A percentile compares a stretch with the other conserved stretches of the same genome.
Evolutionary conservation across 2,888 invertebrate species (phyloP).

Genomic region (Bursaphelenchus okinawaensis): DNA sequence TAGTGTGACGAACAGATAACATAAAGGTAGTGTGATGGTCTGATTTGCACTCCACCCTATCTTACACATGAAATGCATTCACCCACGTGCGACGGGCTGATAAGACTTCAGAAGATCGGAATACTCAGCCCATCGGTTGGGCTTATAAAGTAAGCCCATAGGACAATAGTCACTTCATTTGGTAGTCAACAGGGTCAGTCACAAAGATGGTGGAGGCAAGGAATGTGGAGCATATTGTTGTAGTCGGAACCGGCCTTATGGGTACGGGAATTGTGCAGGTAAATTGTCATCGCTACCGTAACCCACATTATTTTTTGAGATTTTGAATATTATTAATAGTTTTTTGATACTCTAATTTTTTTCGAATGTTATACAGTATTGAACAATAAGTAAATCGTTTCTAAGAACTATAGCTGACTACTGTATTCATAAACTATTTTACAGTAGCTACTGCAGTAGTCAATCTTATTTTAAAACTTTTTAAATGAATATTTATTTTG

Average conservation of each 20-base stretch:
- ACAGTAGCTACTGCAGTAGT: too few species aligned
- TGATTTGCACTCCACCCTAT: conserved; percentile 1
- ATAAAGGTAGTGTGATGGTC: conserved; percentile 2
- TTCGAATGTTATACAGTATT: too few species aligned
- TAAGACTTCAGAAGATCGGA: not conserved
- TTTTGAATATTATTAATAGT: too few species aligned
- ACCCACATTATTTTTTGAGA: too few species aligned
- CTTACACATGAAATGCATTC: not conserved
- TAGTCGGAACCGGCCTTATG: conserved; percentile 54
- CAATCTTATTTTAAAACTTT: too few species aligned
- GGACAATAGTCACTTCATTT: not conserved
- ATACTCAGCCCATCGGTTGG: not conserved
- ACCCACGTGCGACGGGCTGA: not conserved
- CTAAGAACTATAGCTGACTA: too few species aligned
- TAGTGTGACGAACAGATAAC: not conserved
- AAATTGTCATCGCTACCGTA: too few species aligned
- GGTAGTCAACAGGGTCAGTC: not conserved
- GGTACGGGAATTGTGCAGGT: conserved; percentile 54
- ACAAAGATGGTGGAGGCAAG: conserved; percentile 21
- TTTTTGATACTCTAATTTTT: too few species aligned
- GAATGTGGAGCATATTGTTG: conserved; percentile 33
- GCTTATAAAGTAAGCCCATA: not conserved
- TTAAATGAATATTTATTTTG: too few species aligned
- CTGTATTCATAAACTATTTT: too few species aligned
- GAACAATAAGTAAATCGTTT: too few species aligned